Evolutionary conservation across 1,140 invertebrate species (phyloP).

Genomic region (Delia radicum): DNA sequence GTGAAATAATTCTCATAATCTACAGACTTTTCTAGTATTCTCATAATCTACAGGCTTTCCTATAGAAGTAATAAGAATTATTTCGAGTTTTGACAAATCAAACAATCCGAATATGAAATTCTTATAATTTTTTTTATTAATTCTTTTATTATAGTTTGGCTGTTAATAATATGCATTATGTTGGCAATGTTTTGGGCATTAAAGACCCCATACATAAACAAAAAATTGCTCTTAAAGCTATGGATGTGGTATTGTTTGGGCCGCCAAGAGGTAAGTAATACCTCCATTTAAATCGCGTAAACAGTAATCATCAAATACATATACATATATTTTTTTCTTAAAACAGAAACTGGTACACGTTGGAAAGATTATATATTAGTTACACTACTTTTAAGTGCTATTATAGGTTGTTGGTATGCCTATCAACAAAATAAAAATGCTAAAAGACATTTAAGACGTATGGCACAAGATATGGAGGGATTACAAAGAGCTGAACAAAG

Average conservation of each 20-base stretch:
- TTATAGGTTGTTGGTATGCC: slow-evolving; percentile 88
- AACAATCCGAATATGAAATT: no score
- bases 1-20: no score
- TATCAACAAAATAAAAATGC: slow-evolving; percentile 86
- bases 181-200: slow-evolving; percentile 84
- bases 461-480: slow-evolving; percentile 92
- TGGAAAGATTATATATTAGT: slow-evolving; percentile 88
- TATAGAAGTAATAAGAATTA: no score
- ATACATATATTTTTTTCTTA: background rate
- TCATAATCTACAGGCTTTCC: no score
- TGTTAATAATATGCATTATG: slow-evolving; percentile 86
- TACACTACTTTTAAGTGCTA: slow-evolving; percentile 75
- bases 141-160: slow-evolving; percentile 80
- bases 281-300: no score
- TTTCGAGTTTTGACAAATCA: no score
- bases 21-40: no score
- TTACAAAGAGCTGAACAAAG: slow-evolving; percentile 86
- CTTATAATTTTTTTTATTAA: background rate
- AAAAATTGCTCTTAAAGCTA: slow-evolving; percentile 92
- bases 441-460: slow-evolving; percentile 78
- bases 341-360: slow-evolving; percentile 63
- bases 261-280: slow-evolving; percentile 87
- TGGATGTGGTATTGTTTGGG: slow-evolving; percentile 96
- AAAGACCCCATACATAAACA: slow-evolving; percentile 96
- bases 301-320: background rate